A percentile compares a stretch with the other conserved stretches of the same genome.
phyloP scores from a whole-genome alignment of 1,140 invertebrate species.

The Acyrthosiphon pisum region DNA sequence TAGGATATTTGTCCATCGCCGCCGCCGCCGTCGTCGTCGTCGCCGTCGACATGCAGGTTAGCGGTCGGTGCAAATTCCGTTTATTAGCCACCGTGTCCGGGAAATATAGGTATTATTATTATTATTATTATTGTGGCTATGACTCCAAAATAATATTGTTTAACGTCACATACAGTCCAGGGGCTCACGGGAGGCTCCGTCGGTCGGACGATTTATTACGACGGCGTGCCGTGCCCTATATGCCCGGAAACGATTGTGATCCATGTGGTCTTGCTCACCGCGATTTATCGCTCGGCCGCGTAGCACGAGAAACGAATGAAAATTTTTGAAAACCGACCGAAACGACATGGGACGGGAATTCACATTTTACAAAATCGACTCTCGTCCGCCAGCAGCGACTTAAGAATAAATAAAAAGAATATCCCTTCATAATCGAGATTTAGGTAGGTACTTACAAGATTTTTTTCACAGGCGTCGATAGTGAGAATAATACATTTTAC shows the following conservation, averaged over 20 bases:
- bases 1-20: too few species aligned
- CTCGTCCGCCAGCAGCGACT: background rate
- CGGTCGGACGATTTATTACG: background rate
- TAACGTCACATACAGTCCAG: background rate
- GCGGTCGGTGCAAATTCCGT: background rate
- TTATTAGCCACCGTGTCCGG: background rate
- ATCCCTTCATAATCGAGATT: too few species aligned
- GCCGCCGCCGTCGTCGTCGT: too few species aligned
- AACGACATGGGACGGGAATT: background rate
- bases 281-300: background rate
- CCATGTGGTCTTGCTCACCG: background rate
- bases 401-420: background rate
- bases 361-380: background rate
- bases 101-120: background rate
- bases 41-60: background rate
- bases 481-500: too few species aligned
- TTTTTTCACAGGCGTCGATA: too few species aligned
- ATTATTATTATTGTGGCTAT: background rate
- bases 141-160: background rate
- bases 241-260: background rate
- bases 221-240: background rate
- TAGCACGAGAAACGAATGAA: background rate
- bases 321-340: background rate
- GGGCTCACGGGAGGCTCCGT: background rate
- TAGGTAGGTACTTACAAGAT: too few species aligned